phyloP scores from a whole-genome alignment of 2,797 vertebrate species.

The Smutsia gigantea region DNA sequence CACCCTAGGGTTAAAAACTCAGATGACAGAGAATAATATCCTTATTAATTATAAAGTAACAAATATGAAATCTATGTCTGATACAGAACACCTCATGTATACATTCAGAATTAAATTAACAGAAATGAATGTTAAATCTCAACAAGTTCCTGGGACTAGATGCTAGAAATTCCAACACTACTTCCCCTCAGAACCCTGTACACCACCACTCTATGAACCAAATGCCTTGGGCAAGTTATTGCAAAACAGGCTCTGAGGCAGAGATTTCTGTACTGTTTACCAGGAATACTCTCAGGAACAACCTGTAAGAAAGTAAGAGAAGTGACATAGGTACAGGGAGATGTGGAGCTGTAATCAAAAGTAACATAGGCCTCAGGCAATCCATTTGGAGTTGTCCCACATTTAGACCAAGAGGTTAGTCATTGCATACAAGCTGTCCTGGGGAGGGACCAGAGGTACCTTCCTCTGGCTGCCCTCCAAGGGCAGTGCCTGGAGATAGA shows the following conservation, averaged over 20 bases:
- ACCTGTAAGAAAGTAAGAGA: neutral
- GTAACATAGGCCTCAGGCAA: neutral
- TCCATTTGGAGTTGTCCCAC: neutral
- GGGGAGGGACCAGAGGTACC: neutral
- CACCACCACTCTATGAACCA: neutral
- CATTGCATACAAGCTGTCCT: neutral
- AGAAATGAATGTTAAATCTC: neutral
- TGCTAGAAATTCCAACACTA: neutral
- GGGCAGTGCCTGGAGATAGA: neutral
- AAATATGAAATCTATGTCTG: conserved; percentile 7
- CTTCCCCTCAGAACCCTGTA: neutral
- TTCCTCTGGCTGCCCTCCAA: neutral
- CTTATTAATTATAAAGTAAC: conserved; percentile 4
- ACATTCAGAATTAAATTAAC: neutral
- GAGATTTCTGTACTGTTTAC: neutral
- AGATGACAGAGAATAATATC: neutral
- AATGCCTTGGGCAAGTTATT: neutral
- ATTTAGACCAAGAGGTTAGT: neutral
- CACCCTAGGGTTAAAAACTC: neutral
- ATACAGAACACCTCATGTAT: neutral
- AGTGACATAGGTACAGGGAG: neutral
- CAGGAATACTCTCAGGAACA: neutral
- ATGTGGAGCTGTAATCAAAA: neutral
- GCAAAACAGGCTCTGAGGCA: neutral
- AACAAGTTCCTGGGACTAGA: neutral